Base-by-base conservation (phyloP, 2,888 invertebrate genomes). In the Pollenia amentaria region DNA sequence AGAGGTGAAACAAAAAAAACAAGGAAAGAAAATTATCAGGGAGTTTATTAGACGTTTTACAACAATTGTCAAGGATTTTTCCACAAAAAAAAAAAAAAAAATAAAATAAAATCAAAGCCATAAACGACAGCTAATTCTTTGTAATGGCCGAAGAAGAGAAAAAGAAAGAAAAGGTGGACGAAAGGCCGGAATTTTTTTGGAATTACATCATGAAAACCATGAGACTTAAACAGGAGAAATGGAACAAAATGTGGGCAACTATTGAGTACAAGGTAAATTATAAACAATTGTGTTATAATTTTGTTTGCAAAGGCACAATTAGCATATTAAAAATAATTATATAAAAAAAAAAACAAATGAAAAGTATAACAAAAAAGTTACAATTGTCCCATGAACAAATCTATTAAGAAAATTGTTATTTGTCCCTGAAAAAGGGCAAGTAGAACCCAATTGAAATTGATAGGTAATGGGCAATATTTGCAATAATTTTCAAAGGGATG, bases 201-300 rank as follows among this genome's bases (percentile, higher is more conserved):
- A 91, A 90, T 79, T 91, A 91, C 64, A 81, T 91, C 7, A 88
- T 89, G 83, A 91, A 91, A 75, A 90, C 90, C 7, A 89, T 91
- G 88, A 88, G 91, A 29, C 87, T 91, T 12, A 91, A 91, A 70
- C 90, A 89, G 75, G 91, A 91, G 55, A 91, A 91, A 78, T 91
- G 91, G 91, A 89, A 86, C 7, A 91, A 91, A 87, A 88, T 91
- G 89, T 90, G 90, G 72, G 78, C 89, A 18, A 89, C 89, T 6
- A 87, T 83, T n/a, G 89, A 90, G 14, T 90, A 78, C 64, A 91
- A 89, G 90, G 91, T 91, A 87, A 87, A 87, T 46, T 29, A 18
- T 12, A 73, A 55, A 38, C 6, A 67, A 21, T 40, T 82, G 3
- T 29, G 3, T 29, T 29, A 29, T 29, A 6, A 29, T 6, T 60